Conservation (phyloP, 2,113 vertebrate genomes). For the Chaenogobius annularis region DNA sequence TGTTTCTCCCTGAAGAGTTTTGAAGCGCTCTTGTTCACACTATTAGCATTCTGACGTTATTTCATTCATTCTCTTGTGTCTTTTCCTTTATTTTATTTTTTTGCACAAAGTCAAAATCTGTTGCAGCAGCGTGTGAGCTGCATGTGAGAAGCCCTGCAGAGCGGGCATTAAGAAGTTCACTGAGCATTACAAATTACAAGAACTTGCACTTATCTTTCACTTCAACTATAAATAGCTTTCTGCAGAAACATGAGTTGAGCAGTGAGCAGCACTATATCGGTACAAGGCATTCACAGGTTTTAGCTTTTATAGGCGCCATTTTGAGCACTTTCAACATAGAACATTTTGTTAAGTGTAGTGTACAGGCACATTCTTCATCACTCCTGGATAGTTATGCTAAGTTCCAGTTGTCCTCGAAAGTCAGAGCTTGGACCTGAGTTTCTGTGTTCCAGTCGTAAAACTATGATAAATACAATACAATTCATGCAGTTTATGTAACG, state of each 20-base stretch:
- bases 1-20: too few species aligned
- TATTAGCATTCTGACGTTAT: background rate
- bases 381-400: too few species aligned
- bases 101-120: constrained; percentile 2
- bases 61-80: background rate
- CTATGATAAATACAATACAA: too few species aligned
- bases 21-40: background rate
- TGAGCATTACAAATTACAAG: constrained; percentile 27
- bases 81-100: constrained; percentile 7
- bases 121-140: constrained; percentile 32
- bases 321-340: too few species aligned
- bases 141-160: constrained; percentile 43
- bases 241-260: constrained; percentile 1
- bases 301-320: too few species aligned
- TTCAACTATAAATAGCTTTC: constrained; percentile 2
- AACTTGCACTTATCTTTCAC: background rate
- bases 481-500: too few species aligned
- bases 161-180: constrained; percentile 32
- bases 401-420: too few species aligned
- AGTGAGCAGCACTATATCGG: background rate
- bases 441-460: too few species aligned
- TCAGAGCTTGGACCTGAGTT: too few species aligned
- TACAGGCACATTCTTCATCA: too few species aligned
- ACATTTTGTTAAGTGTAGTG: too few species aligned
- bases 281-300: background rate